Evolutionary conservation across 2,797 vertebrate species (phyloP), one percentile per base, ranked within the genome.

Genomic region (Pangasius larnaudii): DNA sequence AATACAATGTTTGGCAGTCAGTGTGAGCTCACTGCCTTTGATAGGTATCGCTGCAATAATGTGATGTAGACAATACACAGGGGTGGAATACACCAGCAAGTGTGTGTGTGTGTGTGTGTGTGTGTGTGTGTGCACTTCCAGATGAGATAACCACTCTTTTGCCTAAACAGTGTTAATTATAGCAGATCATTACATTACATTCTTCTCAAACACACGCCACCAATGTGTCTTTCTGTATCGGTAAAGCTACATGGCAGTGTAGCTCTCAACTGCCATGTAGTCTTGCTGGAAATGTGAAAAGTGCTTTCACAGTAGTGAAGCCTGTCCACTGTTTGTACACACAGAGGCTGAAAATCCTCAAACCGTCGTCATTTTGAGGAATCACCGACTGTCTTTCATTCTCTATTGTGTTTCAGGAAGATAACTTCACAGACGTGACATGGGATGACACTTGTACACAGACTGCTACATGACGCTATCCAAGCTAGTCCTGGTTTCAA

Each of bases 21-120:
- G 10, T 42, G 2, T 61, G 58, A 82, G 58, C 24, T 63, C 24
- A 63, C 13, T n/a, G 33, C 24, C 7, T 91, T 92, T 90, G 92
- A 92, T 91, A 91, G 89, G 87, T 89, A 91, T 94, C 92, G 92
- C 82, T 58, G 88, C 85, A 91, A 94, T 93, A 94, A 91, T 90
- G 88, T 90, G 92, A 91, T 90, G 88, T 88, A 89, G 92, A 93
- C 91, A 92, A 91, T 89, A 91, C 53, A 39, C 18, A 1, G 2
- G 58, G 13, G 33, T 42, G 22, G 27, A 56, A 56, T 79, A 18
- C n/a, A 78, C 75, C 49, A 53, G 49, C 10, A 10, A 56, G 24
- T 75, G 42, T 74, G 42, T 46, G 74, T 51, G 30, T 69, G 65
- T 69, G 27, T 65, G n/a, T 65, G 22, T 63, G 59, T 63, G 59